These are phyloP conservation scores for Bolinopsis microptera DNA, from an alignment of 37 sponge, comb jelly and placozoan species.

Conservation along the genomic window DNA sequence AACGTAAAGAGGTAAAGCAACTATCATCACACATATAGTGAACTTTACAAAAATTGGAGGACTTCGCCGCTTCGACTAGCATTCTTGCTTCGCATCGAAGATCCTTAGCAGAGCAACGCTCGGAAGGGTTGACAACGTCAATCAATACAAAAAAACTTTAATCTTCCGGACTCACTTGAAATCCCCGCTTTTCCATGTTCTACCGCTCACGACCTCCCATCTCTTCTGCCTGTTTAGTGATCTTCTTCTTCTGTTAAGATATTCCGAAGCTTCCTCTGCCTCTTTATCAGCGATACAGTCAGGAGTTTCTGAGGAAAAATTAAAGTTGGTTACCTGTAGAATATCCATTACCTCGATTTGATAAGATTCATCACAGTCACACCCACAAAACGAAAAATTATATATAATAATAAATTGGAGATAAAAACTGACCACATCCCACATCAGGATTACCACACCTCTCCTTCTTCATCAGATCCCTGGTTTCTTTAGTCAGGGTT, in stretches of 20 bases:
- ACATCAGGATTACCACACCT: slow-evolving; percentile 44
- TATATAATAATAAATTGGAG: no score
- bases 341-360: not conserved
- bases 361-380: no score
- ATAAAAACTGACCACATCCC: not conserved
- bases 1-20: no score
- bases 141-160: no score
- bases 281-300: not conserved
- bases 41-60: no score
- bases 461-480: not conserved
- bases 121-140: no score
- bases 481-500: slow-evolving; percentile 4
- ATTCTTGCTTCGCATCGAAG: no score
- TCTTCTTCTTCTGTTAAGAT: not conserved
- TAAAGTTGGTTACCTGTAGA: not conserved
- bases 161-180: not conserved
- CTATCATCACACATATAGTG: no score
- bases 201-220: not conserved
- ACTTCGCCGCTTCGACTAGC: no score
- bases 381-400: no score
- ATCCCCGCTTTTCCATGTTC: not conserved
- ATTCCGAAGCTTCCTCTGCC: not conserved
- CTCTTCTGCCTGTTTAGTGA: not conserved
- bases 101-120: no score
- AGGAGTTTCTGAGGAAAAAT: not conserved